Percentiles rank a stretch among this genome's conserved stretches.
phyloP scores from a whole-genome alignment of 2,888 invertebrate genomes.

The Cataglyphis rosenhaueri region DNA sequence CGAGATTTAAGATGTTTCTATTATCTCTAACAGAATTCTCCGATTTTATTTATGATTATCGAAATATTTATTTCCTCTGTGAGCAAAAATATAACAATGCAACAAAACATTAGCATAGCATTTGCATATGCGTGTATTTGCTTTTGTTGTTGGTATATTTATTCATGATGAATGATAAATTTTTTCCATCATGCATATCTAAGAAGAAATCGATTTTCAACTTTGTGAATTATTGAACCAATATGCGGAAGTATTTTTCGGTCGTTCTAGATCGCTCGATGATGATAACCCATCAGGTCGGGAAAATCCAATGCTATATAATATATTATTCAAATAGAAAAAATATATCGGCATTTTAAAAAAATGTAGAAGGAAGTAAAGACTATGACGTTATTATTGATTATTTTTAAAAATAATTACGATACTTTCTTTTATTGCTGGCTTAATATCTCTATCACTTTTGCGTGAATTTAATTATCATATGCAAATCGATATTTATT shows the following conservation, averaged over 20 bases:
- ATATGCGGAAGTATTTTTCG: neutral
- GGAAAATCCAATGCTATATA: neutral
- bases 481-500: neutral
- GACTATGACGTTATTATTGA: neutral
- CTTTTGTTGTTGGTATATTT: neutral
- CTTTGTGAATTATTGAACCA: neutral
- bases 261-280: neutral
- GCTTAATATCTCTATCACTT: neutral
- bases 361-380: neutral
- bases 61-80: conserved; percentile 4
- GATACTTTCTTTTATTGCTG: neutral
- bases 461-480: neutral
- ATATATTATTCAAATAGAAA: neutral
- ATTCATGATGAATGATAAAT: neutral
- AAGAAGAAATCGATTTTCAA: neutral
- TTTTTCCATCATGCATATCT: neutral
- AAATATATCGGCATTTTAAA: neutral
- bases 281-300: neutral
- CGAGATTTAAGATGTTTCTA: neutral
- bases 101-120: neutral
- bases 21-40: neutral
- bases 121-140: neutral
- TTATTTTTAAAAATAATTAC: neutral
- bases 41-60: neutral
- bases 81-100: neutral